phyloP scores from a whole-genome alignment of 2,888 invertebrate species.

The Luperina testacea region DNA sequence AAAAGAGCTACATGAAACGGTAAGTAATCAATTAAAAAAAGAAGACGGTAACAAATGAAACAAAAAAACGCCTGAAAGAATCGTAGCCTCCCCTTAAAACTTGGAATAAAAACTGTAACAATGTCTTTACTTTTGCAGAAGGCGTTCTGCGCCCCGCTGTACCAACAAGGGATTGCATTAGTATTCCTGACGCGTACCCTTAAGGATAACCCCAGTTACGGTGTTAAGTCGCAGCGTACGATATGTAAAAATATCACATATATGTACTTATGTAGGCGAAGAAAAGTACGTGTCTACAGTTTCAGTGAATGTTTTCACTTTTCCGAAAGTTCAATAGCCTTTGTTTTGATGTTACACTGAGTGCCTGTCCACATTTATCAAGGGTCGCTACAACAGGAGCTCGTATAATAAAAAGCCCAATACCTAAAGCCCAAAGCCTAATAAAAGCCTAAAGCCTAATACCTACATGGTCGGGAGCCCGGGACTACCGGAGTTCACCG shows the following conservation, averaged over 20 bases:
- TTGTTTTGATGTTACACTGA: conserved; percentile 17
- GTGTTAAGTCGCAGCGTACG: conserved; percentile 58
- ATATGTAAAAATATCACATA: conserved; percentile 62
- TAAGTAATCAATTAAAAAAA: conserved; percentile 11
- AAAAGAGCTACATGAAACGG: neutral
- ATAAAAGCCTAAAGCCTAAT: conserved; percentile 23
- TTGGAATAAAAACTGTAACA: conserved; percentile 55
- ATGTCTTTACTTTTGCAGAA: conserved; percentile 46
- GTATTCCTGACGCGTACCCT: conserved; percentile 57
- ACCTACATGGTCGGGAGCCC: conserved; percentile 10
- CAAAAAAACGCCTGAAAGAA: conserved; percentile 18
- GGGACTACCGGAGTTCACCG: conserved; percentile 29
- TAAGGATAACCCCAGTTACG: conserved; percentile 65
- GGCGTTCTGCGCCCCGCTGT: conserved; percentile 32
- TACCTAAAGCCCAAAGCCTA: too few species aligned
- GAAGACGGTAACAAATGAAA: neutral
- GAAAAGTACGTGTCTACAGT: conserved; percentile 54
- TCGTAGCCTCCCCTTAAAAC: conserved; percentile 27
- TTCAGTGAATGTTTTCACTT: conserved; percentile 56
- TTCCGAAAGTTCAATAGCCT: conserved; percentile 50
- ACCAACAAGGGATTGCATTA: conserved; percentile 62
- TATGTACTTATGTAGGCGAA: conserved; percentile 45
- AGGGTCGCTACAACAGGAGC: conserved; percentile 21
- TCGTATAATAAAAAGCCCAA: conserved; percentile 23
- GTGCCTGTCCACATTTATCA: conserved; percentile 45